A percentile compares a stretch with the other conserved stretches of the same genome.
phyloP scores from a whole-genome alignment of 2,888 invertebrate species.

The Ferdinandea cuprea region DNA sequence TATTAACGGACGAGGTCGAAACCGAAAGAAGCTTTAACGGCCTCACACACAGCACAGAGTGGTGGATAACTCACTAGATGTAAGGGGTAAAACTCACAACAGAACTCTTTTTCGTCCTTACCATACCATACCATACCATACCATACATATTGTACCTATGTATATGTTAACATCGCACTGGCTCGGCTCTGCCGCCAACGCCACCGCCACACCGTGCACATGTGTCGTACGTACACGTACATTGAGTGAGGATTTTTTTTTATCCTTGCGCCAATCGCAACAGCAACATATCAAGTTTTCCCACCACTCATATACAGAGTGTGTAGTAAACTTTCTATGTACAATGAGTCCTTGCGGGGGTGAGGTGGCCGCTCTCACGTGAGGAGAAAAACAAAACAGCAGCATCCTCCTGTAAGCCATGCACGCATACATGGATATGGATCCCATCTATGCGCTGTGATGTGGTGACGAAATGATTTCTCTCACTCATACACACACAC shows the following conservation, averaged over 20 bases:
- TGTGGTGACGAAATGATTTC: constrained; percentile 44
- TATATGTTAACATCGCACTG: constrained; percentile 29
- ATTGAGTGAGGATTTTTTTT: constrained; percentile 57
- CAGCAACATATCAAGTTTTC: constrained; percentile 74
- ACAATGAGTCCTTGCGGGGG: constrained; percentile 48
- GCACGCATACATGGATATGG: constrained; percentile 50
- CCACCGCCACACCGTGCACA: constrained; percentile 59
- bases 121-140: too few species aligned
- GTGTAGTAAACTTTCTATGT: constrained; percentile 74
- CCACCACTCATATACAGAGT: constrained; percentile 73
- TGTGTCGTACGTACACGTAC: constrained; percentile 67
- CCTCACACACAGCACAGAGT: constrained; percentile 33
- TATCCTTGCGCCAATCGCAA: constrained; percentile 74
- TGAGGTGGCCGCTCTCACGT: constrained; percentile 66
- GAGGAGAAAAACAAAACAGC: constrained; percentile 73
- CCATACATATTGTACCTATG: constrained; percentile 24
- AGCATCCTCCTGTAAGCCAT: constrained; percentile 64
- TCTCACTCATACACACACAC: constrained; percentile 65
- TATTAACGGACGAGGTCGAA: constrained; percentile 41
- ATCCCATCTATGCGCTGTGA: neutral
- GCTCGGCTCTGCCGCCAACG: constrained; percentile 18
- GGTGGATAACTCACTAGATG: constrained; percentile 55
- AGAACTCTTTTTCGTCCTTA: constrained; percentile 72
- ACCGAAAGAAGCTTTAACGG: constrained; percentile 68
- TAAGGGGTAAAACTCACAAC: constrained; percentile 66